Evolutionary conservation across 2,888 invertebrate species (phyloP).

Genomic region (Scrobipalpa costella): DNA sequence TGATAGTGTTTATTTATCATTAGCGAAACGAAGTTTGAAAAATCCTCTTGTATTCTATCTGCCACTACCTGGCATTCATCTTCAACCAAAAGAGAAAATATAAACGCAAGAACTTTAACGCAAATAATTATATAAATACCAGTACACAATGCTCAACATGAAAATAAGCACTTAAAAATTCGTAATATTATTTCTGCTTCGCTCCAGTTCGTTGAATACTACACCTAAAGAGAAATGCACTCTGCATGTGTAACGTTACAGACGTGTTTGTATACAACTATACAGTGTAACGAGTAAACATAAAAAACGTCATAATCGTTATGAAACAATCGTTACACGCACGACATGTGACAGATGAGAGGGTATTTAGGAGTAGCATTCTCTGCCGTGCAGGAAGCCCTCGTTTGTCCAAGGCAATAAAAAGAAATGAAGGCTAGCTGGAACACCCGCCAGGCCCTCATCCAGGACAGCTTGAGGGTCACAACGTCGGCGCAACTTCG

Average conservation of each 20-base stretch:
- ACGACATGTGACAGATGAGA: constrained; percentile 31
- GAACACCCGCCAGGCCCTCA: constrained; percentile 21
- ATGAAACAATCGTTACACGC: constrained; percentile 33
- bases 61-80: no score
- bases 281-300: constrained; percentile 7
- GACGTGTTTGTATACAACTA: not conserved
- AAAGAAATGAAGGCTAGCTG: constrained; percentile 24
- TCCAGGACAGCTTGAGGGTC: not conserved
- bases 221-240: constrained; percentile 2
- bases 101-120: no score
- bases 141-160: no score
- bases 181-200: not conserved
- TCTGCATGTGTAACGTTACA: not conserved
- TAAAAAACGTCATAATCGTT: constrained; percentile 22
- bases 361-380: constrained; percentile 22
- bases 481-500: no score
- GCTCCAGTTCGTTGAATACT: not conserved
- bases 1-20: no score
- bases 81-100: no score
- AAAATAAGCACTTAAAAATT: no score
- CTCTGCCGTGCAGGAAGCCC: constrained; percentile 16
- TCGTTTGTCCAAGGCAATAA: constrained; percentile 19
- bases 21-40: no score
- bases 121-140: no score
- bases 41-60: no score